Evolutionary conservation across 1,140 invertebrate species (phyloP), one percentile per base, ranked within the genome.

Genomic region (Batillaria attramentaria): DNA sequence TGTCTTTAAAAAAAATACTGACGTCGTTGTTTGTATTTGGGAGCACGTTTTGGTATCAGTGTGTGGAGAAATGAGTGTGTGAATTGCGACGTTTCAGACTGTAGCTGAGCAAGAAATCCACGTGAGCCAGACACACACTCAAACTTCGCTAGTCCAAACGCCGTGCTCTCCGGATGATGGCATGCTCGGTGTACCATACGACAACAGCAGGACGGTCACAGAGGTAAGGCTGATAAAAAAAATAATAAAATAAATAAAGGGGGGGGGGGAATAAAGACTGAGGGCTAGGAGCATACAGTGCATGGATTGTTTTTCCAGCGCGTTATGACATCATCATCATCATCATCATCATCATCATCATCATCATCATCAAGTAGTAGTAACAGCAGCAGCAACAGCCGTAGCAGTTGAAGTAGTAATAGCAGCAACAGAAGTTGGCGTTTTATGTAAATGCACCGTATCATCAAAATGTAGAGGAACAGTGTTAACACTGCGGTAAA

Each of bases 61-160:
- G 31, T 35, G 8, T 2, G 3, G 24, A 28, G 8, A 37, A 37
- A 35, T 28, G 20, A 20, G 20, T 20, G 33, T 43, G 39, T 62
- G 16, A 3, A 20, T 42, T 42, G 20, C 0, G 16, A n/a, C 20
- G 24, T 72, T 60, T 39, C 72, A 73, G 72, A n/a, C 31, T 24
- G 35, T n/a, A 18, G 8, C 31, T 5, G 72, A 73, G 35, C 31
- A 28, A 13, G 72, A 73, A 42, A 73, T 39, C n/a, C 46, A 50
- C 13, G 73, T 62, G 57, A 75, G 73, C 39, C 73, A 75, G 24
- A 75, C 73, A 8, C 39, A 75, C 73, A 75, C 73, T 0, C 73
- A 75, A 39, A 75, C 54, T 10, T 75, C 73, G 3, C 57, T 75
- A 57, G 73, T 75, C 13, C 73, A 75, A 24, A 75, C 73, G 4